Conservation (phyloP, 2,113 vertebrate genomes). For the Clarias magur region DNA sequence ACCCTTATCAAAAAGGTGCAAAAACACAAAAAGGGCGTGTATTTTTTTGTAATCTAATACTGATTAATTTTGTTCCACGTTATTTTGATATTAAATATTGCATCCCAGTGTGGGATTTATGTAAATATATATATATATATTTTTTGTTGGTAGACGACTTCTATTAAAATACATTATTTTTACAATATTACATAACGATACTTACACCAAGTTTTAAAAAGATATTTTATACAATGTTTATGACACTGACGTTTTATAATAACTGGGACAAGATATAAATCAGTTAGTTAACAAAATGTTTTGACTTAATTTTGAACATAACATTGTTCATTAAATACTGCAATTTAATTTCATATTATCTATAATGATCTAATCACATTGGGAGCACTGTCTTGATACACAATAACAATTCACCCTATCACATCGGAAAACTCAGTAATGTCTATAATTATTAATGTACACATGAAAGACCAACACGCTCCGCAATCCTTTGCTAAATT, state of each 20-base stretch:
- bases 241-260: neutral
- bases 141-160: neutral
- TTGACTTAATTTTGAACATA: neutral
- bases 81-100: neutral
- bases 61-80: slow-evolving; percentile 4
- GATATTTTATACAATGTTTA: neutral
- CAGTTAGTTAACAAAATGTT: neutral
- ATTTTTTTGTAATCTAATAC: slow-evolving; percentile 13
- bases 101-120: neutral
- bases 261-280: neutral
- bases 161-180: neutral
- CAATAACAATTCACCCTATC: neutral
- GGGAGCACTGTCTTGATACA: neutral
- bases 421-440: neutral
- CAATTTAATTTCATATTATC: neutral
- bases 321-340: neutral
- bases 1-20: neutral
- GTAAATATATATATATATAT: neutral
- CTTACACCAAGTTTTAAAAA: neutral
- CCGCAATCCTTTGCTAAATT: neutral
- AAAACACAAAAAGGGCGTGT: neutral
- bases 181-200: too few species aligned
- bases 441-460: neutral
- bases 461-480: neutral
- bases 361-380: neutral